A percentile compares a stretch with the other conserved stretches of the same genome.
These are phyloP conservation scores for Agrypnus murinus DNA, from an alignment of 2,888 invertebrate genomes.

Conservation along the genomic window DNA sequence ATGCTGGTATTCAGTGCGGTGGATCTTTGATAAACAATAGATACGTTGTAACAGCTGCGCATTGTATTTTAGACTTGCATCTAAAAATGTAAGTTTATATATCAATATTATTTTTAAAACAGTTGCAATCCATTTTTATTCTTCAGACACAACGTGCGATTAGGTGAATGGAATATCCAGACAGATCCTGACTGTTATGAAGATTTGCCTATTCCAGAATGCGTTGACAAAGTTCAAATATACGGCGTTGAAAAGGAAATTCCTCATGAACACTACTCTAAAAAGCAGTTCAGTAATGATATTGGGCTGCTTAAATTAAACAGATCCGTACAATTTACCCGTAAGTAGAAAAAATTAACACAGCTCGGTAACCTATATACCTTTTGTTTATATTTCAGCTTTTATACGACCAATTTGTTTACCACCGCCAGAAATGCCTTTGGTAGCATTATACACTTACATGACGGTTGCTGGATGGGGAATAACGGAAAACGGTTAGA, in stretches of 20 bases:
- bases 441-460: not conserved
- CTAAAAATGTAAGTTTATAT: conserved; percentile 33
- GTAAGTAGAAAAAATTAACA: conserved; percentile 68
- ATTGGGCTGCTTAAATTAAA: conserved; percentile 65
- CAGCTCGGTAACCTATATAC: not conserved
- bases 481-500: not conserved
- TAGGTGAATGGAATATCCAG: conserved; percentile 7
- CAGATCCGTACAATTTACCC: conserved; percentile 68
- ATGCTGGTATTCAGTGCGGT: conserved; percentile 63
- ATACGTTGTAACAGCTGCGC: conserved; percentile 71
- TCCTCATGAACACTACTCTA: conserved; percentile 60
- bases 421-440: conserved; percentile 2
- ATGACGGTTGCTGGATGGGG: conserved; percentile 31
- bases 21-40: conserved; percentile 70
- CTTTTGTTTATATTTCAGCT: conserved; percentile 18
- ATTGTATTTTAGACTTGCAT: conserved; percentile 61
- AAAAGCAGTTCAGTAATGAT: conserved; percentile 18
- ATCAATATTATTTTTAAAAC: no score
- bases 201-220: conserved; percentile 41
- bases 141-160: conserved; percentile 3
- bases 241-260: conserved; percentile 65
- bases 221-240: not conserved
- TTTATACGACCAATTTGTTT: conserved; percentile 38
- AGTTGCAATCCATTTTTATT: not conserved
- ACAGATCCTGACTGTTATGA: conserved; percentile 61